A percentile compares a stretch with the other conserved stretches of the same genome.
These are phyloP conservation scores for Ara ararauna DNA, from an alignment of 2,797 vertebrate species.

Conservation along the genomic window DNA sequence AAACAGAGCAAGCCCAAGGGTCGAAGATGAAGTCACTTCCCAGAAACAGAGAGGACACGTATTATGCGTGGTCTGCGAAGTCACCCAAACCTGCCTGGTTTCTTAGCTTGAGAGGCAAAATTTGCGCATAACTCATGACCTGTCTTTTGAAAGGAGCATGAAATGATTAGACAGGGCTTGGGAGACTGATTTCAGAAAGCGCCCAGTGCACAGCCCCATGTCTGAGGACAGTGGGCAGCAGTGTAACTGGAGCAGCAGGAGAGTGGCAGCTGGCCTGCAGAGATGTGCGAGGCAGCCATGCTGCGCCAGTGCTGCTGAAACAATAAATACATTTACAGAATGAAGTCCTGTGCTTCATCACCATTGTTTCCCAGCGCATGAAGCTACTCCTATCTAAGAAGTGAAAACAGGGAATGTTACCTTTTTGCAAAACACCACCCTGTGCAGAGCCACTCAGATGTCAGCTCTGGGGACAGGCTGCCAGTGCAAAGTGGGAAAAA, in stretches of 20 bases:
- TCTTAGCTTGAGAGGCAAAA: background rate
- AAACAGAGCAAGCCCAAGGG: background rate
- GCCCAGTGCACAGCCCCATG: background rate
- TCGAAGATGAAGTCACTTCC: background rate
- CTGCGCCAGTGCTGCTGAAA: background rate
- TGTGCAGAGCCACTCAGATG: background rate
- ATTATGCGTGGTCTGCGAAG: background rate
- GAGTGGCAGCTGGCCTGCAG: background rate
- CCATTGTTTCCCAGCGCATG: background rate
- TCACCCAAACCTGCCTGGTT: background rate
- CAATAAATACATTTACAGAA: background rate
- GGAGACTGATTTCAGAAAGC: background rate
- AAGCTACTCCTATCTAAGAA: background rate
- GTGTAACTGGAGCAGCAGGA: background rate
- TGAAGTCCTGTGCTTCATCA: background rate
- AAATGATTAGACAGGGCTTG: background rate
- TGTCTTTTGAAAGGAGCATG: background rate
- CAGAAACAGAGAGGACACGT: background rate
- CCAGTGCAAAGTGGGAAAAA: background rate
- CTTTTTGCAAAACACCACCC: background rate
- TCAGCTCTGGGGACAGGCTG: background rate
- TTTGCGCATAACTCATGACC: background rate
- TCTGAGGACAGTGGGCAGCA: background rate
- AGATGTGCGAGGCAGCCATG: fast-evolving
- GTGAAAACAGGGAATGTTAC: background rate